Evolutionary conservation across 2,888 invertebrate genomes (phyloP).

Genomic region (Prionchulus punctatus): DNA sequence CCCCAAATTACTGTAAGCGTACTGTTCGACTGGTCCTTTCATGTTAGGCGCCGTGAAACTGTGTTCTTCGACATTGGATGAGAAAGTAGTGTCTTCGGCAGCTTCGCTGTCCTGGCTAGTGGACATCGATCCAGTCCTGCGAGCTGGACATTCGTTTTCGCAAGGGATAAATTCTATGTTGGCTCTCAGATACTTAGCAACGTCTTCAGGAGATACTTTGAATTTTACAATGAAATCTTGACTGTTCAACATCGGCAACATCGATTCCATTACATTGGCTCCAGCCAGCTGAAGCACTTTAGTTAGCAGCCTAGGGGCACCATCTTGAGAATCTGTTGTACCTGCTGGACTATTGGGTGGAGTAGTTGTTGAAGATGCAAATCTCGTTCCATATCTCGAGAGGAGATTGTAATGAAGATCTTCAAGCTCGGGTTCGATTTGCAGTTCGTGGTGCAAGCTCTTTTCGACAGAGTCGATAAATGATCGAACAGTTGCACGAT

Average conservation of each 20-base stretch:
- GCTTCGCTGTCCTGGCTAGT: not conserved
- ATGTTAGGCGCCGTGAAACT: not conserved
- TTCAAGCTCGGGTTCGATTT: conserved; percentile 9
- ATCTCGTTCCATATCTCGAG: conserved; percentile 8
- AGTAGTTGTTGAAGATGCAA: not conserved
- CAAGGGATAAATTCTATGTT: conserved; percentile 8
- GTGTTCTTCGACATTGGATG: no score
- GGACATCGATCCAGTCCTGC: not conserved
- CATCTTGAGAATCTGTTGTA: no score
- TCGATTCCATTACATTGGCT: conserved; percentile 7
- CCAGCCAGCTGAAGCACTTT: conserved; percentile 13
- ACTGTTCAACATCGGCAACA: not conserved
- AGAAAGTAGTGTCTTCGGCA: not conserved
- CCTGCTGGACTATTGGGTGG: no score
- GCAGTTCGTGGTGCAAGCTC: conserved; percentile 1
- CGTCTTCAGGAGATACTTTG: conserved; percentile 9
- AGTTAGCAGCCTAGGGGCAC: conserved; percentile 6
- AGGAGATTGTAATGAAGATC: conserved; percentile 8
- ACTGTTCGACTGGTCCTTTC: not conserved
- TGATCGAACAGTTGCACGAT: not conserved
- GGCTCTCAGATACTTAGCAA: conserved; percentile 8
- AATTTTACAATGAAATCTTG: conserved; percentile 11
- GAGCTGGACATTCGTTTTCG: not conserved
- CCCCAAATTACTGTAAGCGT: not conserved
- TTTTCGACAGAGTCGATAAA: conserved; percentile 9